Percentiles rank a stretch among this genome's conserved stretches.
These are phyloP conservation scores for Automeris io DNA, from an alignment of 2,888 invertebrate genomes.

Conservation along the genomic window DNA sequence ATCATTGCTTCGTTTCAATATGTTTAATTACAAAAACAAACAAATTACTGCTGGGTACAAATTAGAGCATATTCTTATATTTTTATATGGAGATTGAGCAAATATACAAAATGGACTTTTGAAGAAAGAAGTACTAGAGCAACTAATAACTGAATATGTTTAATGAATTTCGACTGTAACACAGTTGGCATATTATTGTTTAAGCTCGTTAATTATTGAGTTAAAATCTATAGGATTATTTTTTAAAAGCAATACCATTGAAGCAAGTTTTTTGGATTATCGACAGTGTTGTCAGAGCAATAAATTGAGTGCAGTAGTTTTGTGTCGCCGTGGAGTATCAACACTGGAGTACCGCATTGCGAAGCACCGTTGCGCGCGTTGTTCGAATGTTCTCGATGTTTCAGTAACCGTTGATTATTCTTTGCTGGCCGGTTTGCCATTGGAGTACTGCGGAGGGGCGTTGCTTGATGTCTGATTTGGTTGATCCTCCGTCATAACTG, in stretches of 20 bases:
- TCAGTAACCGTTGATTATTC: slow-evolving; percentile 30
- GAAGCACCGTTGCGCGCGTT: slow-evolving; percentile 38
- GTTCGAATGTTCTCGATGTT: slow-evolving; percentile 15
- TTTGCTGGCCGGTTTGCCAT: slow-evolving; percentile 60
- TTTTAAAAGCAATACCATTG: slow-evolving; percentile 23
- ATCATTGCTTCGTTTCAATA: too few relatives aligned
- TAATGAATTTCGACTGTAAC: too few relatives aligned
- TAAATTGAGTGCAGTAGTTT: slow-evolving; percentile 11
- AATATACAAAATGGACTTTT: too few relatives aligned
- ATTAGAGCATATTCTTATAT: too few relatives aligned
- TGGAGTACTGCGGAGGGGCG: slow-evolving; percentile 69
- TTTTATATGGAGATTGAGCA: too few relatives aligned
- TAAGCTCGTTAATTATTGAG: slow-evolving; percentile 17
- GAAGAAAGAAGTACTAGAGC: too few relatives aligned
- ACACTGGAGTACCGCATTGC: slow-evolving; percentile 20
- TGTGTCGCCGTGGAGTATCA: slow-evolving; percentile 16
- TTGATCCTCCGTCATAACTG: slow-evolving; percentile 89
- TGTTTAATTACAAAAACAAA: too few relatives aligned
- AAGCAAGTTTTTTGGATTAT: slow-evolving; percentile 30
- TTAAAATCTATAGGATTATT: slow-evolving; percentile 12
- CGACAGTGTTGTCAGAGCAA: slow-evolving; percentile 61
- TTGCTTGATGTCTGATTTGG: slow-evolving; percentile 30
- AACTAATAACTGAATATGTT: too few relatives aligned
- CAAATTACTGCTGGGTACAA: too few relatives aligned
- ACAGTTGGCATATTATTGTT: too few relatives aligned